A percentile compares a stretch with the other conserved stretches of the same genome.
phyloP scores from a whole-genome alignment of 1,140 invertebrate species.

The Steinernema feltiae region DNA sequence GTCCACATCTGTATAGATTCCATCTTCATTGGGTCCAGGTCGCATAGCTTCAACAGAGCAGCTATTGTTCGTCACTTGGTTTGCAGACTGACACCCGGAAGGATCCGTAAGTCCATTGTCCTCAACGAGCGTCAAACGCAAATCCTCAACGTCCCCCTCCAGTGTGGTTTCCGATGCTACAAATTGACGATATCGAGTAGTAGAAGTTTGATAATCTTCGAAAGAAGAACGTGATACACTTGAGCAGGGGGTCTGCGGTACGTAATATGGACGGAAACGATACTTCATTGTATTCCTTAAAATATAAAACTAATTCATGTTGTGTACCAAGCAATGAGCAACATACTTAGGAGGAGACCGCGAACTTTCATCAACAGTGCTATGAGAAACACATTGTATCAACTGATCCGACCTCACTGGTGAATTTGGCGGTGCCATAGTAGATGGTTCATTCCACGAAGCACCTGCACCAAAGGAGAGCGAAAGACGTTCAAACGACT shows the following conservation, averaged over 20 bases:
- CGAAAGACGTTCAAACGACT: neutral
- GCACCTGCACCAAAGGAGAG: neutral
- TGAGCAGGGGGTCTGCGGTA: neutral
- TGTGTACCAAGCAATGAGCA: neutral
- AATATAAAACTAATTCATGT: too few species aligned
- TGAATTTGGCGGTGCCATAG: neutral
- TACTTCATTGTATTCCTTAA: neutral
- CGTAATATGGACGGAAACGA: slow-evolving; percentile 2
- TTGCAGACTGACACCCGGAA: neutral
- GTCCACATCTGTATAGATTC: slow-evolving; percentile 16
- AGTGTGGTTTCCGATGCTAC: neutral
- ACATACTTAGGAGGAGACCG: neutral
- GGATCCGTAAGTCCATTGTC: neutral
- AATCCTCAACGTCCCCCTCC: slow-evolving; percentile 20
- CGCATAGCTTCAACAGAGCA: slow-evolving; percentile 2
- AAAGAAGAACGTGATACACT: neutral
- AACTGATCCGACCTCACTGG: neutral
- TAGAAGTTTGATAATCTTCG: neutral
- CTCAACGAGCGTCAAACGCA: slow-evolving; percentile 20
- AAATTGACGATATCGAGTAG: neutral
- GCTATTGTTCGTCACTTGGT: neutral
- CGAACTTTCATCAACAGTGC: too few species aligned
- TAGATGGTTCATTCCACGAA: neutral
- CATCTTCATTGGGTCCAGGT: neutral
- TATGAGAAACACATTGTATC: too few species aligned